Evolutionary conservation across 2,888 invertebrate genomes (phyloP).

Genomic region (Heliconius charithonia): DNA sequence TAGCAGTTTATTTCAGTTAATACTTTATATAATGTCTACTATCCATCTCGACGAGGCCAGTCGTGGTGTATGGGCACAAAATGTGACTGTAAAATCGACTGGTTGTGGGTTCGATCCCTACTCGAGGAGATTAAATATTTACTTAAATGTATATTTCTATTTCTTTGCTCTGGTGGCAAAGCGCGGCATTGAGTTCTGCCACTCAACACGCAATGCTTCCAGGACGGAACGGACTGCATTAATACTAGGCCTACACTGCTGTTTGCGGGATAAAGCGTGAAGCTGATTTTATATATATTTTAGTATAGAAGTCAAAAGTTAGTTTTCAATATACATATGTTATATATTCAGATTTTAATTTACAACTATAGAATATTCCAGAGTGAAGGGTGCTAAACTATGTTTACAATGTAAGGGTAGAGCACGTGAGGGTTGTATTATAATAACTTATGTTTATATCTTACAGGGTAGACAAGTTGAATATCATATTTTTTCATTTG

Average conservation of each 20-base stretch:
- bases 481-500: not conserved
- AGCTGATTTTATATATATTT: not conserved
- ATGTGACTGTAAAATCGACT: too few relatives aligned
- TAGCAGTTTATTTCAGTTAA: slow-evolving; percentile 7
- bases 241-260: too few relatives aligned
- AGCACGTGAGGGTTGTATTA: not conserved
- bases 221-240: too few relatives aligned
- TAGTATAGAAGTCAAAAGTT: not conserved
- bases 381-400: not conserved
- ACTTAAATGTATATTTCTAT: too few relatives aligned
- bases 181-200: too few relatives aligned
- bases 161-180: too few relatives aligned
- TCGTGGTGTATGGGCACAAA: too few relatives aligned
- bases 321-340: not conserved
- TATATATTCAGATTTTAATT: not conserved
- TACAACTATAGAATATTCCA: not conserved
- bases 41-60: too few relatives aligned
- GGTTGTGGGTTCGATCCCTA: too few relatives aligned
- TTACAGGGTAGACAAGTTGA: not conserved
- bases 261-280: too few relatives aligned
- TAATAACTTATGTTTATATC: slow-evolving; percentile 7
- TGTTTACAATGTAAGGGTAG: slow-evolving; percentile 1
- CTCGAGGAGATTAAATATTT: too few relatives aligned
- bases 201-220: too few relatives aligned
- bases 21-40: not conserved